Evolutionary conservation across 2,888 invertebrate genomes (phyloP), one percentile per base, ranked within the genome.

Genomic region (Hydriomena furcata): DNA sequence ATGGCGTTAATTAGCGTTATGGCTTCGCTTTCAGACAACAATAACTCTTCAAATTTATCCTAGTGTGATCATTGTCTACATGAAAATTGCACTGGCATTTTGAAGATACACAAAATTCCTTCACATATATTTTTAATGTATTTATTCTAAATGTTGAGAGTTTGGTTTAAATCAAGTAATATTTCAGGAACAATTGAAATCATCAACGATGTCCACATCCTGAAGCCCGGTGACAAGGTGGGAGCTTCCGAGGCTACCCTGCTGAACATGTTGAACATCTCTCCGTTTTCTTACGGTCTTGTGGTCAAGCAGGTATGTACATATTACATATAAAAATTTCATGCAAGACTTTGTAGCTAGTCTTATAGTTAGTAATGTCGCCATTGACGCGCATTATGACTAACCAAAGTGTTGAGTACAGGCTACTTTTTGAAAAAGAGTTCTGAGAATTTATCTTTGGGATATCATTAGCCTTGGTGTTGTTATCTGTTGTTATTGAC

Each of bases 261-360:
- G 51, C 93, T 99, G 66, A 99, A 99, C 93, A 99, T 99, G 99
- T 94, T 99, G 92, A 98, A 98, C 93, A 99, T 99, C 88, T 99
- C 98, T 82, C 99, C 99, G 40, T 99, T 99, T 93, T 98, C 98
- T 42, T 99, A 99, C 77, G 99, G 99, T 92, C 93, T 99, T 71
- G 91, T 96, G 31, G 97, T 99, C 58, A 96, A 96, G 84, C 96
- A 96, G 93, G 91, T 91, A 62, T 63, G 73, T 65, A 44, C n/a
- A n/a, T n/a, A n/a, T n/a, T n/a, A n/a, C n/a, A n/a, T n/a, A n/a
- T n/a, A n/a, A n/a, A n/a, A n/a, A n/a, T n/a, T n/a, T n/a, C n/a
- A n/a, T n/a, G n/a, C n/a, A n/a, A n/a, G n/a, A n/a, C n/a, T n/a
- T n/a, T n/a, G n/a, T n/a, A n/a, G n/a, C n/a, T n/a, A n/a, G n/a